Evolutionary conservation across 2,113 vertebrate species (phyloP).

Genomic region (Trogon surrucura): DNA sequence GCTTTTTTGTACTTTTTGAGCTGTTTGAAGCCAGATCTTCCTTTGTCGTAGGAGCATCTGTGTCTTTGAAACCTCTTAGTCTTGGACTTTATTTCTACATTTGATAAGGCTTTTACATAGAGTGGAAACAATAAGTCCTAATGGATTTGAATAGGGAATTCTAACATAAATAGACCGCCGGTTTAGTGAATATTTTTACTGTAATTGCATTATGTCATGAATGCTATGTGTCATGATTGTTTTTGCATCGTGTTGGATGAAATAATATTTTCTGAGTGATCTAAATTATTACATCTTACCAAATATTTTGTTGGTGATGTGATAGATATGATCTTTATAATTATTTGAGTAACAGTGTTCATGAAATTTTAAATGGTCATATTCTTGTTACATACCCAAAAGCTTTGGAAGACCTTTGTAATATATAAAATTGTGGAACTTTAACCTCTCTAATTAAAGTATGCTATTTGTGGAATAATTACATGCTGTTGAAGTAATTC

Average conservation of each 20-base stretch:
- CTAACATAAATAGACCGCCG: conserved; percentile 10
- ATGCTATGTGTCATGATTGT: not conserved
- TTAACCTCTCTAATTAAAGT: not conserved
- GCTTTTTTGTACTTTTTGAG: not conserved
- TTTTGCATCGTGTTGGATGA: not conserved
- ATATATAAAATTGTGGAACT: not conserved
- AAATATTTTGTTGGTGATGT: not conserved
- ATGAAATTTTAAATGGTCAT: not conserved
- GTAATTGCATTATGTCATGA: not conserved
- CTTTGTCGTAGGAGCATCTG: not conserved
- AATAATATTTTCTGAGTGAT: not conserved
- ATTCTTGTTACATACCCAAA: not conserved
- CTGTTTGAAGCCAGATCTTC: not conserved
- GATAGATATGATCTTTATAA: not conserved
- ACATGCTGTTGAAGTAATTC: not conserved
- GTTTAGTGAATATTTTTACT: conserved; percentile 11
- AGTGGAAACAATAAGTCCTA: not conserved
- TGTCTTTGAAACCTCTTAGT: conserved; percentile 25
- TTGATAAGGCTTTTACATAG: conserved; percentile 35
- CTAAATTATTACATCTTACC: not conserved
- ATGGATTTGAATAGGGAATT: conserved; percentile 11
- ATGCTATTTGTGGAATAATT: not conserved
- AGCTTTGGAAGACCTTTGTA: not conserved
- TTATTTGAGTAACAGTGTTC: not conserved
- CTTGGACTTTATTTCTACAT: conserved; percentile 2